Conservation (phyloP, 2,113 vertebrate species). For the Onychorhynchus coronatus region DNA sequence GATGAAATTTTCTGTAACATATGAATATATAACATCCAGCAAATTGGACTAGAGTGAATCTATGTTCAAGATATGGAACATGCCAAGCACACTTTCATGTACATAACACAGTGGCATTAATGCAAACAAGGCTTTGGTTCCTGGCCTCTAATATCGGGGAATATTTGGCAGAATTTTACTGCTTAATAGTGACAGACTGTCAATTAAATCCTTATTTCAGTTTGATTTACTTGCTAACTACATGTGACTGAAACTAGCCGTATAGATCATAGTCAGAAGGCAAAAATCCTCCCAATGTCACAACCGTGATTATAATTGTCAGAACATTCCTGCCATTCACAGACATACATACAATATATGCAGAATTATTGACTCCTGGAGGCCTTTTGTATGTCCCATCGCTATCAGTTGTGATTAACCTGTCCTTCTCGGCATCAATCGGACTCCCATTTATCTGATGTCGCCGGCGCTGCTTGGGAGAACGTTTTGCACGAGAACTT, state of each 20-base stretch:
- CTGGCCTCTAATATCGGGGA: background rate
- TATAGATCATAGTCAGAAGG: background rate
- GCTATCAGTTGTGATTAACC: conserved; percentile 90
- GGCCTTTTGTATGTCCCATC: conserved; percentile 92
- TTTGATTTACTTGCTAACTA: background rate
- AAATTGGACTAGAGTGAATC: background rate
- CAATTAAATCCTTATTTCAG: background rate
- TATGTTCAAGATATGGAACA: background rate
- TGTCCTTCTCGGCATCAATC: conserved; percentile 88
- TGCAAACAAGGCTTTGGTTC: background rate
- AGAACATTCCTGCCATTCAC: background rate
- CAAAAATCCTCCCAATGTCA: background rate
- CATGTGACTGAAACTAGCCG: background rate
- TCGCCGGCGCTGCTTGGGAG: conserved; percentile 88
- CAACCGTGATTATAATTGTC: background rate
- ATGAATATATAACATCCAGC: background rate
- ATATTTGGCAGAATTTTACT: background rate
- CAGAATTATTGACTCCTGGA: conserved; percentile 94
- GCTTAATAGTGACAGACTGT: background rate
- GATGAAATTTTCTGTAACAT: background rate
- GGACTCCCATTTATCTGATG: conserved; percentile 87
- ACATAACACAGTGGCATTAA: background rate
- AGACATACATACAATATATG: conserved; percentile 86
- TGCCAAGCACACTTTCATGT: background rate
- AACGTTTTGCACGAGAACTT: conserved; percentile 87